Conservation (phyloP, 1,140 invertebrate species). For the Bombus fervidus region DNA sequence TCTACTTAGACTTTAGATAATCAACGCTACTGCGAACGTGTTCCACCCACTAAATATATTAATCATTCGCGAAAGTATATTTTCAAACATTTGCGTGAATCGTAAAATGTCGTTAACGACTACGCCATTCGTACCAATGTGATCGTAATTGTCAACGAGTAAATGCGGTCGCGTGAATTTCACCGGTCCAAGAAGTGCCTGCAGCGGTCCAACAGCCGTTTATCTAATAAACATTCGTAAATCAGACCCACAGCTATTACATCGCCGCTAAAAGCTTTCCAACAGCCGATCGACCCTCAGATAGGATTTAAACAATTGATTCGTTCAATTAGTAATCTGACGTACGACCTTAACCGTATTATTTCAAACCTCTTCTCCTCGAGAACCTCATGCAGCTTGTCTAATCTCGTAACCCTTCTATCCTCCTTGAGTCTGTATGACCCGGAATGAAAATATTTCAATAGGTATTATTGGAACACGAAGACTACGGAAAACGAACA, state of each 20-base stretch:
- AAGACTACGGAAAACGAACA: too few species aligned
- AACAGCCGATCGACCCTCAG: conserved; percentile 42
- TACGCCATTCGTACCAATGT: too few species aligned
- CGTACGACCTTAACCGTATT: conserved; percentile 11
- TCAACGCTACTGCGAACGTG: too few species aligned
- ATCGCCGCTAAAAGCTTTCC: conserved; percentile 63
- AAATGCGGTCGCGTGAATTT: conserved; percentile 18
- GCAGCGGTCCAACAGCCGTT: conserved; percentile 28
- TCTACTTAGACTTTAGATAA: neutral
- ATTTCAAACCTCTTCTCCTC: neutral
- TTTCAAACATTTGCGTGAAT: neutral
- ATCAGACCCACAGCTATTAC: conserved; percentile 46
- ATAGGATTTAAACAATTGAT: conserved; percentile 65
- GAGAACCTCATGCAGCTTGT: neutral
- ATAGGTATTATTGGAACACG: too few species aligned
- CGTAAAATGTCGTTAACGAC: conserved; percentile 23
- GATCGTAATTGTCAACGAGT: conserved; percentile 52
- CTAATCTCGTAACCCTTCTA: conserved; percentile 1
- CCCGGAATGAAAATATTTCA: neutral
- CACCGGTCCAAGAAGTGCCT: neutral
- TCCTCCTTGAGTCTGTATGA: neutral
- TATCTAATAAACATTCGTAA: conserved; percentile 69
- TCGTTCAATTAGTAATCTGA: conserved; percentile 70
- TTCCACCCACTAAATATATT: neutral
- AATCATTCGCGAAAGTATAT: neutral